A percentile compares a stretch with the other conserved stretches of the same genome.
Conservation (phyloP, 35 echinoderm and acorn worm species). For the Ophioderma brevispina region DNA sequence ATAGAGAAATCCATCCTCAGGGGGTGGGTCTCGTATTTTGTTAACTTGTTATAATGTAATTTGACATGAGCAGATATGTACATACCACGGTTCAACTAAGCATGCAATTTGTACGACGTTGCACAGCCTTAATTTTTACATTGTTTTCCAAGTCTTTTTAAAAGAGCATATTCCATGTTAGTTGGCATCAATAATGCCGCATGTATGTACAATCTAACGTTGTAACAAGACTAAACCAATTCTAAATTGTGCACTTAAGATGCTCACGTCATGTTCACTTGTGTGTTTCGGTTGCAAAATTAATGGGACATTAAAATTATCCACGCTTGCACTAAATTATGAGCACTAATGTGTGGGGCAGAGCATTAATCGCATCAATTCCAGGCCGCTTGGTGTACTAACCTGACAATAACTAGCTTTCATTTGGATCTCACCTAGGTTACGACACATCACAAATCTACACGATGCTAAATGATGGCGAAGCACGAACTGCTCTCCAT, state of each 20-base stretch:
- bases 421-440: no score
- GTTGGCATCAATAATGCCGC: no score
- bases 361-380: constrained; percentile 8
- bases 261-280: no score
- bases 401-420: not conserved
- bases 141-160: not conserved
- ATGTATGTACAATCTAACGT: no score
- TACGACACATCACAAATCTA: no score
- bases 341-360: not conserved
- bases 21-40: not conserved
- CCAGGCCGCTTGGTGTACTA: not conserved
- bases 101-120: not conserved
- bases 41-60: not conserved
- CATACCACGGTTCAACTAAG: not conserved
- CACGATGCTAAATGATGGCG: no score
- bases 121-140: not conserved
- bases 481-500: no score
- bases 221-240: no score
- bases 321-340: constrained; percentile 5
- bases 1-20: not conserved
- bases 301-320: not conserved
- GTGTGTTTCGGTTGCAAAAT: not conserved
- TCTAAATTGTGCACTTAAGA: no score
- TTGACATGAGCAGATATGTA: not conserved
- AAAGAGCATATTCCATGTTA: no score